These are phyloP conservation scores for Sparus aurata DNA, from an alignment of 2,797 vertebrate genomes.

Conservation along the genomic window DNA sequence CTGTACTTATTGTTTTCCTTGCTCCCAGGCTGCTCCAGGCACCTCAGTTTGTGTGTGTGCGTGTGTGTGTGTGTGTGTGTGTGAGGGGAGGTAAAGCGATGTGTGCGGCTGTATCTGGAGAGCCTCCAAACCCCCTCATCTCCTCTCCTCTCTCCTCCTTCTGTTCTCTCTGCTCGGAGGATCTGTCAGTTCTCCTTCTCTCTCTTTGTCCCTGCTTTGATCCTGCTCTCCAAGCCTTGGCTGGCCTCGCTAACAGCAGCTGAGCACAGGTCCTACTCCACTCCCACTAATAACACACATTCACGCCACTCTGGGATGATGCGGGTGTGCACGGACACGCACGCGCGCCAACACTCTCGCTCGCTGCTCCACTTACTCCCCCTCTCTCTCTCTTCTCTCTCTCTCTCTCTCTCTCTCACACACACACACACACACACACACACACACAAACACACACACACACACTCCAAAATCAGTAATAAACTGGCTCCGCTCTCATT, in stretches of 20 bases:
- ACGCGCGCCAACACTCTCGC: constrained; percentile 47
- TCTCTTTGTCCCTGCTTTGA: constrained; percentile 86
- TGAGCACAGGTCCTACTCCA: constrained; percentile 83
- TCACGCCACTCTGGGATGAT: constrained; percentile 65
- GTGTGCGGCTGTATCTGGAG: constrained; percentile 87
- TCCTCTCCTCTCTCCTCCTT: constrained; percentile 77
- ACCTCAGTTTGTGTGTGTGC: constrained; percentile 73
- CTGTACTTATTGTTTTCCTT: constrained; percentile 83
- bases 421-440: no score
- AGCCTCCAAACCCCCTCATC: constrained; percentile 84
- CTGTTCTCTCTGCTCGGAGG: constrained; percentile 82
- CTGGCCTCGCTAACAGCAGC: constrained; percentile 83
- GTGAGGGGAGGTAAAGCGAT: constrained; percentile 78
- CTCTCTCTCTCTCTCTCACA: constrained; percentile 15
- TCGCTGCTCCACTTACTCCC: constrained; percentile 57
- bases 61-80: constrained; percentile 42
- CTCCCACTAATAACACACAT: constrained; percentile 83
- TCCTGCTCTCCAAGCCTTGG: constrained; percentile 82
- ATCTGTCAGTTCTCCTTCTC: constrained; percentile 83
- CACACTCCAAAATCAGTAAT: constrained; percentile 68
- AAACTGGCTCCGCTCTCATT: constrained; percentile 68
- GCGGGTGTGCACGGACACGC: constrained; percentile 35
- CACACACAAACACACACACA: not conserved
- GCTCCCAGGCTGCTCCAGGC: constrained; percentile 82
- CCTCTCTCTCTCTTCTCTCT: constrained; percentile 51